These are phyloP conservation scores for Malaclemys terrapin DNA, from an alignment of 2,113 vertebrate genomes.

Conservation along the genomic window DNA sequence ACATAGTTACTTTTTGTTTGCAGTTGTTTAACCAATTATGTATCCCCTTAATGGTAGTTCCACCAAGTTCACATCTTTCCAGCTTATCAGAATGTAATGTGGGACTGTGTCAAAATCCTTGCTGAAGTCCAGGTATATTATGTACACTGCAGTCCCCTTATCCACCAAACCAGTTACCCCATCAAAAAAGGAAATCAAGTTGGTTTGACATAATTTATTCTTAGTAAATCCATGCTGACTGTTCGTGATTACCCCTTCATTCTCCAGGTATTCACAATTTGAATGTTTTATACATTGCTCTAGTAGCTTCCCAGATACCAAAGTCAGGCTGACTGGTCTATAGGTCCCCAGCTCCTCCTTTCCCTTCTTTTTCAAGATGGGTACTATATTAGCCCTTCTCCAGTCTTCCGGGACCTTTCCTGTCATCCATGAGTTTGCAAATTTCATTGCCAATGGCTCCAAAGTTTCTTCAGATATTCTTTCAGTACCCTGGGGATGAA, in stretches of 20 bases:
- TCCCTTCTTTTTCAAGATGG: background rate
- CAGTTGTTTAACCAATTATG: background rate
- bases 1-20: background rate
- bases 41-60: background rate
- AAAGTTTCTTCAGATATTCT: too few relatives aligned
- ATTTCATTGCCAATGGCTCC: too few relatives aligned
- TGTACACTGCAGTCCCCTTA: background rate
- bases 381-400: too few relatives aligned
- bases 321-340: background rate
- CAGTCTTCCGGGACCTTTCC: too few relatives aligned
- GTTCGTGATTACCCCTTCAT: background rate
- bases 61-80: background rate
- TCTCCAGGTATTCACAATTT: background rate
- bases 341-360: background rate
- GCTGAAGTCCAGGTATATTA: background rate
- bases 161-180: background rate
- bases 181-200: background rate
- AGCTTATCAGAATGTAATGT: background rate
- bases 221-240: background rate
- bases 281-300: background rate
- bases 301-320: background rate
- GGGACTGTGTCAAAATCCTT: background rate
- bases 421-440: too few relatives aligned
- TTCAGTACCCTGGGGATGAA: too few relatives aligned
- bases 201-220: background rate